Evolutionary conservation across 2,888 invertebrate genomes (phyloP), one percentile per base, ranked within the genome.

Genomic region (Netelia virgata): DNA sequence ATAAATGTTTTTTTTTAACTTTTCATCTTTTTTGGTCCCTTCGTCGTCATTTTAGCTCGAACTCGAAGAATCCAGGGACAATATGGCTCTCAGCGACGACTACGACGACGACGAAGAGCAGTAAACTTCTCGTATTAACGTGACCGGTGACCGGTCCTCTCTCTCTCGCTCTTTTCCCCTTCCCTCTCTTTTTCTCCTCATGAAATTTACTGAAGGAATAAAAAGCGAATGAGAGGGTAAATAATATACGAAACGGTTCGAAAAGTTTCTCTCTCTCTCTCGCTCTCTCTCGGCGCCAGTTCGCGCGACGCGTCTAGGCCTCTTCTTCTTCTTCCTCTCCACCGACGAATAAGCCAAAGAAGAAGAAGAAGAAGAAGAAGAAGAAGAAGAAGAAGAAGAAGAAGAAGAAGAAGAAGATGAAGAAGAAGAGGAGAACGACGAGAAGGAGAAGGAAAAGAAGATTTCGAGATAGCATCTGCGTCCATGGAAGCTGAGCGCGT

Each of bases 381-480:
- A 82, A n/a, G n/a, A n/a, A n/a, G n/a, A n/a, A n/a, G n/a, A n/a
- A n/a, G n/a, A n/a, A n/a, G n/a, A n/a, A n/a, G n/a, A n/a, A 63
- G 82, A 69, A 47, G 82, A 66, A 41, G 82, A 69, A 78, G 68
- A 82, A 70, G 66, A 77, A 50, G 64, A 55, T 43, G 47, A 70
- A 66, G 66, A 69, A 36, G 23, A 77, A 75, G 64, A 79, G 83
- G 55, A 53, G 63, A 63, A 78, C 28, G 20, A 82, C 76, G 80
- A 64, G 75, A 77, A 77, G 53, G 50, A 63, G 77, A 63, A 83
- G 66, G 72, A 85, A 69, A 83, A 75, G 80, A 84, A 84, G 86
- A 83, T 79, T 87, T 82, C 82, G 87, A 91, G 92, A 92, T 92
- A 91, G 83, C 88, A 92, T 92, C 92, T 89, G 84, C 84, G 88